Base-by-base conservation (phyloP, 1,140 invertebrate species). In the Calycopis cecrops region DNA sequence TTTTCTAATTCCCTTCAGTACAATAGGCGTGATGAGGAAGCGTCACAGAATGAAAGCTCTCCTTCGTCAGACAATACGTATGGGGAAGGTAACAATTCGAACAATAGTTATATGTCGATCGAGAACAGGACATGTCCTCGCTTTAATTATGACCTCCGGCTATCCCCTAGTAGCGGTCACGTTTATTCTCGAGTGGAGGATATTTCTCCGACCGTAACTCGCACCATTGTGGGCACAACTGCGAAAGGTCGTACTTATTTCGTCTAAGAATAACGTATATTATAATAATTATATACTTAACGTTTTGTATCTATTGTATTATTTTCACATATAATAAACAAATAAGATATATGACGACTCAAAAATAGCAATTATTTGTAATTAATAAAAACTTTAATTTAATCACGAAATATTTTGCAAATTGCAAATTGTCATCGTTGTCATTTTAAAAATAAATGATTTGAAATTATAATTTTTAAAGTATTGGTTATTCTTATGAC, bases 51-150 rank as follows among this genome's bases (percentile, higher is more conserved):
- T 66, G 84, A 84, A 69, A 87, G 75, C 63, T 87, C 84, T 55
- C 81, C 81, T 55, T 87, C 84, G 9, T 87, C 84, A 10, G 84
- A 87, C 65, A 85, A 82, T 67, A 81, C 79, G 67, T 87, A 82
- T 67, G 81, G 81, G 52, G 84, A 87, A 76, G 81, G 79, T 65
- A 82, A 85, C 67, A 75, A 85, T 73, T 87, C 84, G 60, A 87
- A 87, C 79, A 87, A 87, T 82, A 87, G 81, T 76, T 87, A 87
- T 70, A 85, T 87, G 81, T 87, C 84, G 60, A 87, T 87, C 64
- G 84, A 87, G 66, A 86, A 86, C 69, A 78, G 79, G 63, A 76
- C 81, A 70, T 85, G 81, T 77, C 70, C 81, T 68, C 84, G 84
- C 64, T 84, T 84, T 84, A 87, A 87, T 87, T 87, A 85, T 77